Evolutionary conservation across 2,888 invertebrate genomes (phyloP).

Genomic region (Loripinus fragilis): DNA sequence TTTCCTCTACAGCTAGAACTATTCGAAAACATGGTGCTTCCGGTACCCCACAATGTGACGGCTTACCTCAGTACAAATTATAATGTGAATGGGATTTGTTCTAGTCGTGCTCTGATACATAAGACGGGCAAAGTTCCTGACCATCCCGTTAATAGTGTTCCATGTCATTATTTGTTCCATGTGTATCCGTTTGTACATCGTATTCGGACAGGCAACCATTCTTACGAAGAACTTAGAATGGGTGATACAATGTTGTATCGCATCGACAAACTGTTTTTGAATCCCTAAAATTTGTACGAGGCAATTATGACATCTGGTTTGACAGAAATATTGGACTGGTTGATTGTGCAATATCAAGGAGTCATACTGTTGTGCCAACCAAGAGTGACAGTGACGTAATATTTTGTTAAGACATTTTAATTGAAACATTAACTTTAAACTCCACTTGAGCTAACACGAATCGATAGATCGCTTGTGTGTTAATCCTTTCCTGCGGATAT

Average conservation of each 20-base stretch:
- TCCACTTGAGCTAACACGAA: too few species aligned
- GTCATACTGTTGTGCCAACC: too few species aligned
- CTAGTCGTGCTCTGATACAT: not conserved
- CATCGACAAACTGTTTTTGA: too few species aligned
- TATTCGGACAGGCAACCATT: not conserved
- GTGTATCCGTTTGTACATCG: not conserved
- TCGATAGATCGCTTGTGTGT: too few species aligned
- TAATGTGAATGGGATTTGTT: not conserved
- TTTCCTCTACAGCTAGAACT: not conserved
- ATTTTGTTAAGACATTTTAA: too few species aligned
- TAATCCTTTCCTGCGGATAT: too few species aligned
- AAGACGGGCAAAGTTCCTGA: not conserved
- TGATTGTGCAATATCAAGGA: too few species aligned
- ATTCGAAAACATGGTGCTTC: not conserved
- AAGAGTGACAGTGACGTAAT: too few species aligned
- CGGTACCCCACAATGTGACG: not conserved
- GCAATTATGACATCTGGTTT: too few species aligned
- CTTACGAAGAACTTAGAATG: not conserved
- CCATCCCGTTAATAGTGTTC: not conserved
- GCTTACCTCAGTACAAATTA: not conserved
- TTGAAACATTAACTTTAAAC: too few species aligned
- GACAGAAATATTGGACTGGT: too few species aligned
- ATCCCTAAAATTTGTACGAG: too few species aligned
- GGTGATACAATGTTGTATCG: not conserved
- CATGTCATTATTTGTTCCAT: not conserved